Evolutionary conservation across 2,888 invertebrate genomes (phyloP).

Genomic region (Caenorhabditis macrosperma): DNA sequence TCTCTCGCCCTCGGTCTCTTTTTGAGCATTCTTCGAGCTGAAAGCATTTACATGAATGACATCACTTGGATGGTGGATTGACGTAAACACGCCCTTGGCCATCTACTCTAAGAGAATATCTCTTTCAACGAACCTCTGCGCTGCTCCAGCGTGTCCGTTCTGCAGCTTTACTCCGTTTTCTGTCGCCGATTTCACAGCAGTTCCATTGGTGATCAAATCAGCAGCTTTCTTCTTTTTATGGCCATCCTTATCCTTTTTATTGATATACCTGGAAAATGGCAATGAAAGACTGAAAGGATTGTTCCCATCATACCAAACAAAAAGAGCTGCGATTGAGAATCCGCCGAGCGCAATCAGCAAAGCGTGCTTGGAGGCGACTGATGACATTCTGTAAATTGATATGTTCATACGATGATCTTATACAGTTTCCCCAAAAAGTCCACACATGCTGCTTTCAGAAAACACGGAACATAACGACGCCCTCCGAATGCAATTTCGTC

Average conservation of each 20-base stretch:
- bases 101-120: neutral
- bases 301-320: constrained; percentile 58
- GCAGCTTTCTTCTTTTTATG: constrained; percentile 29
- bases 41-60: constrained; percentile 17
- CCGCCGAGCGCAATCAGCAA: constrained; percentile 68
- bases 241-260: constrained; percentile 34
- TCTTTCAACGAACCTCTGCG: constrained; percentile 17
- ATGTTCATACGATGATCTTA: neutral
- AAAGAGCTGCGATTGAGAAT: constrained; percentile 65
- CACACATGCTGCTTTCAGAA: neutral
- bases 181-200: neutral
- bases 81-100: neutral
- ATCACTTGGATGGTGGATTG: neutral
- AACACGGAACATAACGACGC: neutral
- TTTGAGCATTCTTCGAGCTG: constrained; percentile 9
- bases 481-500: neutral
- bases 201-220: constrained; percentile 28
- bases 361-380: constrained; percentile 64
- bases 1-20: neutral
- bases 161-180: constrained; percentile 19
- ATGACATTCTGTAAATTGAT: constrained; percentile 64
- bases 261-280: constrained; percentile 26
- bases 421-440: neutral
- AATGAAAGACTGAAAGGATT: neutral
- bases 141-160: constrained; percentile 43